Conservation (phyloP, 2,888 invertebrate species). For the Panzeria rudis region DNA sequence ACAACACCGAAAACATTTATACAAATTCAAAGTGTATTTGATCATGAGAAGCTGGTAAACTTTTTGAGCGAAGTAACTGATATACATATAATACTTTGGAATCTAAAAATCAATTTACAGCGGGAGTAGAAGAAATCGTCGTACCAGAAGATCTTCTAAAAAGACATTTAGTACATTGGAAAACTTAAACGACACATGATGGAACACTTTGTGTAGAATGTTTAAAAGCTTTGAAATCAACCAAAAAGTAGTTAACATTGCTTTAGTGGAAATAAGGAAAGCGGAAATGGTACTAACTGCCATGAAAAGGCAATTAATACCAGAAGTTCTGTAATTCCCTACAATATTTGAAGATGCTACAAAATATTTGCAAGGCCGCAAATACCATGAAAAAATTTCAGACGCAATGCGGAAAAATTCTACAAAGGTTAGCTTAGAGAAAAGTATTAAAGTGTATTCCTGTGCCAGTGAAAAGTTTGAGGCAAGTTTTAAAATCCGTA, state of each 20-base stretch:
- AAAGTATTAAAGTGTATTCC: too few relatives aligned
- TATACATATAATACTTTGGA: too few relatives aligned
- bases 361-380: too few relatives aligned
- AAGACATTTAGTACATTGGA: not conserved
- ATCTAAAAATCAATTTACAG: too few relatives aligned
- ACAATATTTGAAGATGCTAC: too few relatives aligned
- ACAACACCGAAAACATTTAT: slow-evolving; percentile 13
- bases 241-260: not conserved
- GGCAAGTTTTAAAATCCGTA: not conserved
- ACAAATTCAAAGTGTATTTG: slow-evolving; percentile 17
- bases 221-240: slow-evolving; percentile 19
- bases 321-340: too few relatives aligned
- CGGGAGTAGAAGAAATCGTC: too few relatives aligned
- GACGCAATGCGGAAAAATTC: too few relatives aligned
- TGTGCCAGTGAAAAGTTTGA: not conserved
- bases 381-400: too few relatives aligned
- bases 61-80: slow-evolving; percentile 7
- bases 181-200: slow-evolving; percentile 9
- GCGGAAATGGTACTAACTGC: not conserved
- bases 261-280: not conserved
- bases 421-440: too few relatives aligned
- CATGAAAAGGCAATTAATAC: too few relatives aligned
- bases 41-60: not conserved
- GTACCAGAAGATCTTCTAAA: too few relatives aligned
- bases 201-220: slow-evolving; percentile 9